Evolutionary conservation across 2,888 invertebrate species (phyloP), one percentile per base, ranked within the genome.

Genomic region (Phengaris arion): DNA sequence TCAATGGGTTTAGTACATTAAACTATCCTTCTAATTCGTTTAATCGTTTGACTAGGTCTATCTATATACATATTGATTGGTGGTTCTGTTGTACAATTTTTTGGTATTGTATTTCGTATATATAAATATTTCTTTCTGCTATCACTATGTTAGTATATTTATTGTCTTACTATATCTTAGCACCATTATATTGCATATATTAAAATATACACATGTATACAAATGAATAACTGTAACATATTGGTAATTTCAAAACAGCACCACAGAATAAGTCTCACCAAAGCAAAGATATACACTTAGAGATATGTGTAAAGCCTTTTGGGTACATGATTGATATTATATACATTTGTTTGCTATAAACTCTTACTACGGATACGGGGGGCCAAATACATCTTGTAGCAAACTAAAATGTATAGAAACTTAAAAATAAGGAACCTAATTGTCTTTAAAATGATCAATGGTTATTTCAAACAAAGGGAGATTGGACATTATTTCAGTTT

Each of bases 61-160:
- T 84, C 83, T 87, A 84, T 85, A 82, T 82, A 84, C 81, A 82
- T 82, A 83, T 82, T 86, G 85, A 87, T 92, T 91, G 92, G 92
- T 92, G 92, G 92, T 90, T 86, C 87, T 87, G 83, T 85, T 81
- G 83, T 84, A 85, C 79, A 87, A 72, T 91, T 90, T 80, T 91
- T 92, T 92, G 92, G 92, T 87, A 90, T 91, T 85, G 81, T 85
- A 87, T 83, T 86, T 84, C 83, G 84, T 83, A 84, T 82, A 83
- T 81, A 82, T 79, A 82, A 80, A 80, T 80, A 64, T 79, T 72
- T 69, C 13, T 54, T 51, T 52, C 22, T 12, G 70, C 70, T 70
- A 22, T 52, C 52, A 52, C 74, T 74, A 77, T 68, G 77, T 79
- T 77, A 76, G 76, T 76, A 68, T 79, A 79, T 79, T 68, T 80